Conservation (phyloP, 1,140 invertebrate species). For the Theocolax elegans region DNA sequence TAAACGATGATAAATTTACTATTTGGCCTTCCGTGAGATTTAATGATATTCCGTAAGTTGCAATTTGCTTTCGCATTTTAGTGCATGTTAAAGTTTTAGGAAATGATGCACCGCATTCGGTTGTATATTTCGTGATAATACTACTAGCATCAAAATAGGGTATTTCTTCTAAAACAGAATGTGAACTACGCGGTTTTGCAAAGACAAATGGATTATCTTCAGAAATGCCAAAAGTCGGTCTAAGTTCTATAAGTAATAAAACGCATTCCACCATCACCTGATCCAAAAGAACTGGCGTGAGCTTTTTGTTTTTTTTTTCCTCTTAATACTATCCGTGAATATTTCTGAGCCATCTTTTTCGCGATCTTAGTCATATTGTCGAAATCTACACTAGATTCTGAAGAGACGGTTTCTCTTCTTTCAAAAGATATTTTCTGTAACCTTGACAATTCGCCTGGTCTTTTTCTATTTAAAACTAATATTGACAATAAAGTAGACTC, state of each 20-base stretch:
- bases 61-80: constrained; percentile 22
- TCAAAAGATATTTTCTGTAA: background rate
- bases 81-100: background rate
- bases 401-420: background rate
- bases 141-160: background rate
- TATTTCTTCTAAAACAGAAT: background rate
- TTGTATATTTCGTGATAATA: background rate
- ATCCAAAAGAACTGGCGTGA: background rate
- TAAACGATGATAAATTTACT: background rate
- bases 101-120: background rate
- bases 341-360: background rate
- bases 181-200: background rate
- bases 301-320: background rate
- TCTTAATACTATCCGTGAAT: background rate
- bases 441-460: background rate
- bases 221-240: background rate
- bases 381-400: background rate
- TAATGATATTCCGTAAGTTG: background rate
- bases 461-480: background rate
- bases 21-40: background rate
- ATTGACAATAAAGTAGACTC: background rate
- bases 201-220: constrained; percentile 31
- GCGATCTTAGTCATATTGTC: background rate
- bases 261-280: background rate
- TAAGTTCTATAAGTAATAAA: too few species aligned